A percentile compares a stretch with the other conserved stretches of the same genome.
These are phyloP conservation scores for Enoplosus armatus DNA, from an alignment of 2,797 vertebrate species.

Conservation along the genomic window DNA sequence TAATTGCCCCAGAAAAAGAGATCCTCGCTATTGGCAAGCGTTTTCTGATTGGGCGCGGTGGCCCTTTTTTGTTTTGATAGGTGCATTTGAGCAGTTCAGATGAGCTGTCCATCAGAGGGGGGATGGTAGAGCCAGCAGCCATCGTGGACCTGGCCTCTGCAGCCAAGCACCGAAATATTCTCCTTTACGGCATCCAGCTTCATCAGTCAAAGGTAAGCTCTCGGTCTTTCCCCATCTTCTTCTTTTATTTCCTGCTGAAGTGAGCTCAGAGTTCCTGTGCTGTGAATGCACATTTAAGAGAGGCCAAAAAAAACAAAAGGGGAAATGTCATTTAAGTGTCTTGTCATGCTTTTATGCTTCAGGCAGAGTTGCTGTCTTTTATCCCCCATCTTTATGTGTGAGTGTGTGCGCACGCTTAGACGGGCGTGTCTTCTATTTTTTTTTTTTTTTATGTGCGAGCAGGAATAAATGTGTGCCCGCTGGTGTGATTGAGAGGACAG, in stretches of 20 bases:
- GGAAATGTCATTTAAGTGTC: constrained; percentile 46
- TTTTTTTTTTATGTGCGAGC: constrained; percentile 9
- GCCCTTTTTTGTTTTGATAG: constrained; percentile 82
- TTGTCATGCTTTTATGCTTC: constrained; percentile 48
- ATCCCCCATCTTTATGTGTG: constrained; percentile 23
- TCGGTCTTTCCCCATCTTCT: constrained; percentile 15
- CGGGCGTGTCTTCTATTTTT: constrained; percentile 2
- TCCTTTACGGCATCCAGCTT: constrained; percentile 90
- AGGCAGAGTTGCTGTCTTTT: constrained; percentile 64
- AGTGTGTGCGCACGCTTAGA: not conserved
- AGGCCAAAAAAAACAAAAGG: constrained; percentile 65
- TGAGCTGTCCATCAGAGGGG: constrained; percentile 66
- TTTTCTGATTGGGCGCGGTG: constrained; percentile 32
- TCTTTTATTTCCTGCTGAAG: constrained; percentile 48
- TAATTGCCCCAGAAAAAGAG: constrained; percentile 47
- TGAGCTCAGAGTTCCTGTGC: constrained; percentile 51
- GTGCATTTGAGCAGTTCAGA: constrained; percentile 83
- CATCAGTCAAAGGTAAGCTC: constrained; percentile 87
- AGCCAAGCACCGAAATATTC: constrained; percentile 86
- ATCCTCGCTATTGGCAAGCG: constrained; percentile 19
- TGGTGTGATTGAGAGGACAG: constrained; percentile 17
- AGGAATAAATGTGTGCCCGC: constrained; percentile 13
- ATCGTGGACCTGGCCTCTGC: constrained; percentile 86
- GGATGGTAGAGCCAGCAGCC: constrained; percentile 70
- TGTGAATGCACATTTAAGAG: constrained; percentile 50